Percentiles rank a stretch among this genome's conserved stretches.
Evolutionary conservation across 2,113 vertebrate genomes (phyloP).

Genomic region (Nothocercus nigrocapillus): DNA sequence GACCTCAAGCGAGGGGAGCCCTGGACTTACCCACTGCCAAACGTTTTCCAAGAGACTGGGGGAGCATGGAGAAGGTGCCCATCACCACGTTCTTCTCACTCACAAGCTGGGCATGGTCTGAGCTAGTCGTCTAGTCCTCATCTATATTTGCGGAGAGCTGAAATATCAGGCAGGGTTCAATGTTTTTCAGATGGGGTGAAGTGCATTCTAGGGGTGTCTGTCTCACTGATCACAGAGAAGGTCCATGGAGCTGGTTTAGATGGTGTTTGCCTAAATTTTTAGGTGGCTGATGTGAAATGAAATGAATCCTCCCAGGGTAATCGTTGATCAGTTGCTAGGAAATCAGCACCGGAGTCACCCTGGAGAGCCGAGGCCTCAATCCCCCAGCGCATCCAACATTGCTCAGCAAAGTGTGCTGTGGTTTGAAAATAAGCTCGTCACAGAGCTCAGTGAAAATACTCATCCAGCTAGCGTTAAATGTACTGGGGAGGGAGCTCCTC

Average conservation of each 20-base stretch:
- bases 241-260: background rate
- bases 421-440: background rate
- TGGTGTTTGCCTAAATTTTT: background rate
- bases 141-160: background rate
- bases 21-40: background rate
- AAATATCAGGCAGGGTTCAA: background rate
- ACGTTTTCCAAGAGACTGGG: background rate
- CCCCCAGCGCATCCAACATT: background rate
- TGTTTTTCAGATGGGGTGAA: background rate
- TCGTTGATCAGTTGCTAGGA: background rate
- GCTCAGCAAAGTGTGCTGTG: background rate
- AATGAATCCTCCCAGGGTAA: background rate
- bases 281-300: background rate
- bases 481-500: background rate
- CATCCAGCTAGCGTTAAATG: background rate
- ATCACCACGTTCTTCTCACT: background rate
- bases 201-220: background rate
- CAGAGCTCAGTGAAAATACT: accelerated
- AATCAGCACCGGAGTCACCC: background rate
- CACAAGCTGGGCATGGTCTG: background rate
- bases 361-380: background rate
- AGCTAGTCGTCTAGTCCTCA: background rate
- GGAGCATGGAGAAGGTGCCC: background rate
- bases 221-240: background rate
- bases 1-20: background rate